Percentiles rank a stretch among this genome's conserved stretches.
These are phyloP conservation scores for Phymorhynchus buccinoides DNA, from an alignment of 1,140 invertebrate species.

Conservation along the genomic window DNA sequence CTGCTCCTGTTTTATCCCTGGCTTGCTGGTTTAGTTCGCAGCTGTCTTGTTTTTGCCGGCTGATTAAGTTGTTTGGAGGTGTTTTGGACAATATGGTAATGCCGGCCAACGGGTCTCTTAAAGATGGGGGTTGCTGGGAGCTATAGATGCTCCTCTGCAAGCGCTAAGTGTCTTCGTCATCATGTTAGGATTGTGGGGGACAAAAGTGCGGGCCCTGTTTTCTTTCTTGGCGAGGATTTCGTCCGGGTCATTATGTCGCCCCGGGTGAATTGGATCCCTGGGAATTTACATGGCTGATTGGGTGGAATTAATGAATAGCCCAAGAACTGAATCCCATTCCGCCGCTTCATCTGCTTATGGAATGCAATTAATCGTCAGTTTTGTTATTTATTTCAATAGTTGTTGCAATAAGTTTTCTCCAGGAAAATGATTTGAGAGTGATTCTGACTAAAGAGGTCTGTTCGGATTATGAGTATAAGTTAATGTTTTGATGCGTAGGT, in stretches of 20 bases:
- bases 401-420: neutral
- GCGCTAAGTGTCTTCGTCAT: neutral
- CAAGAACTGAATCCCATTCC: neutral
- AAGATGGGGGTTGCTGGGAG: no score
- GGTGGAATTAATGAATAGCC: neutral
- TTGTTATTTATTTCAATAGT: neutral
- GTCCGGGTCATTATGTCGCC: neutral
- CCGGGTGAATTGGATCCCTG: conserved; percentile 1
- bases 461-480: no score
- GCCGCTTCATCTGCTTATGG: neutral
- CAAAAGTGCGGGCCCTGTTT: neutral
- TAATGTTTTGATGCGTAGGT: no score
- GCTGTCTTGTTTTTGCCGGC: conserved; percentile 23
- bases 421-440: no score
- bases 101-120: neutral
- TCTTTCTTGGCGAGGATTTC: neutral
- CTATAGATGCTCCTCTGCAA: no score
- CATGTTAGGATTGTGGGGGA: neutral
- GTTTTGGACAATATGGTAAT: conserved; percentile 31
- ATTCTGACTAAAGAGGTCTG: no score
- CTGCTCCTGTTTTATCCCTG: neutral
- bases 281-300: conserved; percentile 7
- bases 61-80: conserved; percentile 20
- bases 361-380: neutral
- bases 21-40: neutral